These are phyloP conservation scores for Butorides virescens DNA, from an alignment of 2,113 vertebrate species.

Conservation along the genomic window DNA sequence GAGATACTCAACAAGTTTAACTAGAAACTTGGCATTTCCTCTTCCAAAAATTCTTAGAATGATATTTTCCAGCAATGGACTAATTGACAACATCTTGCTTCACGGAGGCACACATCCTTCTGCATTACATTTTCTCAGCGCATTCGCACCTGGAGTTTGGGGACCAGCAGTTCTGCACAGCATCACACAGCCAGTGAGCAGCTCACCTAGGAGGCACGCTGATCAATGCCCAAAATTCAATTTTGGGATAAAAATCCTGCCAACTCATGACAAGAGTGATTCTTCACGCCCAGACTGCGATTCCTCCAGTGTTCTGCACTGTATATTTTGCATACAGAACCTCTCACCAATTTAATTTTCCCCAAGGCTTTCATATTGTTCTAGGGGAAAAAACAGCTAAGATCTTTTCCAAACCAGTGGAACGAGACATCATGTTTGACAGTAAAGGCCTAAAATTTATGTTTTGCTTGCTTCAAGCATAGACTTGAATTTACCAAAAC, in stretches of 20 bases:
- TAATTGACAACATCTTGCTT: conserved; percentile 60
- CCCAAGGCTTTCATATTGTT: conserved; percentile 15
- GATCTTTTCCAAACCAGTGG: conserved; percentile 63
- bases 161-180: background rate
- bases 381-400: conserved; percentile 31
- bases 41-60: background rate
- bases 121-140: background rate
- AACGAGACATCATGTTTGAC: conserved; percentile 48
- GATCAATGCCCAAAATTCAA: background rate
- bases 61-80: conserved; percentile 17
- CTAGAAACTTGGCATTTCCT: conserved; percentile 47
- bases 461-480: conserved; percentile 63
- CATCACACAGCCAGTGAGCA: background rate
- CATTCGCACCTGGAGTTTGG: background rate
- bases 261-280: background rate
- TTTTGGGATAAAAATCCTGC: background rate
- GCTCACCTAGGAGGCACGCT: background rate
- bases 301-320: background rate
- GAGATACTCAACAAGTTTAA: conserved; percentile 49
- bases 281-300: background rate
- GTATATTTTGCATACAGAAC: conserved; percentile 1
- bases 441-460: conserved; percentile 67
- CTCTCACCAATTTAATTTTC: background rate
- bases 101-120: background rate
- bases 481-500: conserved; percentile 59